These are phyloP conservation scores for Erynnis tages DNA, from an alignment of 2,888 invertebrate species.

Conservation along the genomic window DNA sequence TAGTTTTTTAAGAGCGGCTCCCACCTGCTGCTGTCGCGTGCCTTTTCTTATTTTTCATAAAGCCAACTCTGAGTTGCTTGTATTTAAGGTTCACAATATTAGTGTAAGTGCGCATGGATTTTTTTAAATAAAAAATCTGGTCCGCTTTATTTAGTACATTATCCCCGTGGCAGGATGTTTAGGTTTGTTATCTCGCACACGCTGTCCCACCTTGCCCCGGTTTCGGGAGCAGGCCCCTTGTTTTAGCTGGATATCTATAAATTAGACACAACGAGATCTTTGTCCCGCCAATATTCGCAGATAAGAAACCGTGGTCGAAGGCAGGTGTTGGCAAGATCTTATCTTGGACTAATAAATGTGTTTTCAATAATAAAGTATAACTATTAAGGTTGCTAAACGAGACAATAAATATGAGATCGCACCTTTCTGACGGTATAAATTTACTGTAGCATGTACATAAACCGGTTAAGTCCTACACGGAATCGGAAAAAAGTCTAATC, in stretches of 20 bases:
- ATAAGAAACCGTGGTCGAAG: slow-evolving; percentile 60
- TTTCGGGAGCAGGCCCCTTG: slow-evolving; percentile 52
- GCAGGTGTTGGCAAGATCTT: slow-evolving; percentile 64
- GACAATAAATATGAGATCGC: slow-evolving; percentile 2
- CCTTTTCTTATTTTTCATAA: slow-evolving; percentile 37
- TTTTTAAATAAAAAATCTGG: slow-evolving; percentile 68
- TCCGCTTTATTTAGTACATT: slow-evolving; percentile 58
- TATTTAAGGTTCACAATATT: slow-evolving; percentile 35
- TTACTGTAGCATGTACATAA: no score
- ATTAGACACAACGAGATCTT: slow-evolving; percentile 64
- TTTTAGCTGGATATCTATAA: slow-evolving; percentile 61
- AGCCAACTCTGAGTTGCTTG: slow-evolving; percentile 33
- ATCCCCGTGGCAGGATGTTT: slow-evolving; percentile 74
- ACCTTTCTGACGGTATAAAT: no score
- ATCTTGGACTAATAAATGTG: slow-evolving; percentile 58
- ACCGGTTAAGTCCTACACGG: no score
- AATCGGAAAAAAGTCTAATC: no score
- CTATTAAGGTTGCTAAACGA: slow-evolving; percentile 46
- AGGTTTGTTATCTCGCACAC: slow-evolving; percentile 76
- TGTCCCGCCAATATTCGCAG: slow-evolving; percentile 64
- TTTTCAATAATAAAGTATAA: slow-evolving; percentile 62
- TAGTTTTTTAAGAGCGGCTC: slow-evolving; percentile 70
- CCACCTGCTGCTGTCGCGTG: slow-evolving; percentile 80
- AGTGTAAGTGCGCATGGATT: slow-evolving; percentile 38
- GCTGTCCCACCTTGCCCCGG: slow-evolving; percentile 69